phyloP scores from a whole-genome alignment of 64 coral and sea anemone species.

The Porites lutea region DNA sequence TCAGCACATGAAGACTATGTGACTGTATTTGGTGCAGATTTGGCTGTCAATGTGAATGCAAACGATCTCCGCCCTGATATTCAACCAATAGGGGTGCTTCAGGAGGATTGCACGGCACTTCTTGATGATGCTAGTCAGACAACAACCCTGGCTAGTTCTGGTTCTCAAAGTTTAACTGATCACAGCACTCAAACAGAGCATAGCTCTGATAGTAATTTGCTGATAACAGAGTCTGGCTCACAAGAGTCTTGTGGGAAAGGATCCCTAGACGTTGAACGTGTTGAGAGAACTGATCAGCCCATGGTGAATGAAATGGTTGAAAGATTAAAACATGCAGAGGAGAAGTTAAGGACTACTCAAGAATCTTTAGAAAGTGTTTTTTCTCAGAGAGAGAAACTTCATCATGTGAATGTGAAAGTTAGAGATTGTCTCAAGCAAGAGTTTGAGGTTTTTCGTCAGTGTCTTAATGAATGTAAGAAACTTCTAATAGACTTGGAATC shows the following conservation, averaged over 20 bases:
- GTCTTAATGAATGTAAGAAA: conserved; percentile 18
- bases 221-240: neutral
- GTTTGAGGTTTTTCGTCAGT: conserved; percentile 19
- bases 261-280: neutral
- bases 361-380: conserved; percentile 7
- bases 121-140: conserved; percentile 85
- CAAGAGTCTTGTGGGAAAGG: neutral
- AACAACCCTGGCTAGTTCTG: conserved; percentile 74
- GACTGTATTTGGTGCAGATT: conserved; percentile 80
- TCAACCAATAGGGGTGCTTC: conserved; percentile 42
- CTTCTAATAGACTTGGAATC: neutral
- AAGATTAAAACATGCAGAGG: conserved; percentile 49
- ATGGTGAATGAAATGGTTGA: conserved; percentile 45
- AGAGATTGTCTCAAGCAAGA: conserved; percentile 25
- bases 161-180: conserved; percentile 69
- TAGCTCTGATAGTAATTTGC: conserved; percentile 24
- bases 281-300: conserved; percentile 38
- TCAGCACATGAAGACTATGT: conserved; percentile 96
- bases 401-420: neutral
- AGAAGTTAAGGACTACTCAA: conserved; percentile 5
- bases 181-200: conserved; percentile 79
- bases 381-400: conserved; percentile 13
- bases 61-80: neutral
- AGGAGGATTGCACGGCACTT: conserved; percentile 46
- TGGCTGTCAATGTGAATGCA: conserved; percentile 3